These are phyloP conservation scores for Drosophila kuntzei DNA, from an alignment of 2,888 invertebrate species.

Conservation along the genomic window DNA sequence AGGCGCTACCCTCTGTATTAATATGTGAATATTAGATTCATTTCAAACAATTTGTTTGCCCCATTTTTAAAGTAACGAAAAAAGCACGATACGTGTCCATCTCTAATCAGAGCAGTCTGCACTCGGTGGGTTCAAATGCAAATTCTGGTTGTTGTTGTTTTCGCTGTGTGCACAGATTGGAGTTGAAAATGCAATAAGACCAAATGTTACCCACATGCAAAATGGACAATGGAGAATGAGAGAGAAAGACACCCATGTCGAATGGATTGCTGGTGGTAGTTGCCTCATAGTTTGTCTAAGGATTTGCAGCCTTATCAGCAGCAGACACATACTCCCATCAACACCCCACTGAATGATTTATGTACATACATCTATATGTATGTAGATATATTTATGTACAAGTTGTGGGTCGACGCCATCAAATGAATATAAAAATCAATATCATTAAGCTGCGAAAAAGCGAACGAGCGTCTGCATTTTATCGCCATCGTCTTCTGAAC, in stretches of 20 bases:
- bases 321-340: constrained; percentile 25
- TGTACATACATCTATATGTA: constrained; percentile 12
- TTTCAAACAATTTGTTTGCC: no score
- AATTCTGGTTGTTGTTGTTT: constrained; percentile 23
- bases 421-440: constrained; percentile 52
- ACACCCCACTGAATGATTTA: constrained; percentile 23
- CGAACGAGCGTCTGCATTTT: constrained; percentile 42
- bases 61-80: not conserved
- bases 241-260: not conserved
- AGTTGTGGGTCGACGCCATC: constrained; percentile 30
- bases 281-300: constrained; percentile 30
- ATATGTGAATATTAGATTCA: no score
- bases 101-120: constrained; percentile 20
- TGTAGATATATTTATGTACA: constrained; percentile 3
- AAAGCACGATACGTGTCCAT: constrained; percentile 21
- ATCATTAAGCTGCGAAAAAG: constrained; percentile 31
- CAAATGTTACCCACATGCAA: constrained; percentile 39
- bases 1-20: no score
- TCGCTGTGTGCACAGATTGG: constrained; percentile 21
- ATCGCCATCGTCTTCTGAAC: constrained; percentile 37
- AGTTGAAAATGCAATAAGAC: constrained; percentile 40
- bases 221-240: constrained; percentile 34
- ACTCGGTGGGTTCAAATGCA: constrained; percentile 23
- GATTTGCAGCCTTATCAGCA: constrained; percentile 57
- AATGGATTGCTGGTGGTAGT: constrained; percentile 48